Evolutionary conservation across 2,113 vertebrate species (phyloP).

Genomic region (Glaucomys volans): DNA sequence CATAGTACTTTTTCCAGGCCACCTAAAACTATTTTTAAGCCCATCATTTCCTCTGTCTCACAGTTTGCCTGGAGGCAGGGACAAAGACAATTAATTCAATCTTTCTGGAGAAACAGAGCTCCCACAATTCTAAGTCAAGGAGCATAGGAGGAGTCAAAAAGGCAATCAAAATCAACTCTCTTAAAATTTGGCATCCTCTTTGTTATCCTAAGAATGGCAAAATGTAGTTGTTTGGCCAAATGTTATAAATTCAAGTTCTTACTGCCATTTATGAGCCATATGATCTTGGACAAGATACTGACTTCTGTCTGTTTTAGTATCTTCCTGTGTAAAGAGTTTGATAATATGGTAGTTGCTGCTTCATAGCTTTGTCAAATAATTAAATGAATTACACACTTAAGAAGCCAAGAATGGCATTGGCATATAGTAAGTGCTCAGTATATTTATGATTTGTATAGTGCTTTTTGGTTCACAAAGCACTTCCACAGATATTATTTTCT

Average conservation of each 20-base stretch:
- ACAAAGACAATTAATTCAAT: not conserved
- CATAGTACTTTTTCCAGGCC: not conserved
- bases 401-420: not conserved
- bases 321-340: not conserved
- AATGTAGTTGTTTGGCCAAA: not conserved
- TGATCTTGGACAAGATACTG: not conserved
- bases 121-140: not conserved
- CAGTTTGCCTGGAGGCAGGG: not conserved
- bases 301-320: not conserved
- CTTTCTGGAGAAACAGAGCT: slow-evolving; percentile 34
- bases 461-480: not conserved
- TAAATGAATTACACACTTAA: not conserved
- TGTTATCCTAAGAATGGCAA: not conserved
- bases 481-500: not conserved
- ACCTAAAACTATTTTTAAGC: slow-evolving; percentile 37
- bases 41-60: not conserved
- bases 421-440: not conserved
- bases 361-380: not conserved
- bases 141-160: not conserved
- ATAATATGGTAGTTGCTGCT: not conserved
- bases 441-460: not conserved
- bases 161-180: not conserved
- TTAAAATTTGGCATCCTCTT: not conserved
- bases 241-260: slow-evolving; percentile 37
- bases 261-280: not conserved